Percentiles rank a stretch among this genome's conserved stretches.
Evolutionary conservation across 2,888 invertebrate species (phyloP).

Genomic region (Acanthococcus lagerstroemiae): DNA sequence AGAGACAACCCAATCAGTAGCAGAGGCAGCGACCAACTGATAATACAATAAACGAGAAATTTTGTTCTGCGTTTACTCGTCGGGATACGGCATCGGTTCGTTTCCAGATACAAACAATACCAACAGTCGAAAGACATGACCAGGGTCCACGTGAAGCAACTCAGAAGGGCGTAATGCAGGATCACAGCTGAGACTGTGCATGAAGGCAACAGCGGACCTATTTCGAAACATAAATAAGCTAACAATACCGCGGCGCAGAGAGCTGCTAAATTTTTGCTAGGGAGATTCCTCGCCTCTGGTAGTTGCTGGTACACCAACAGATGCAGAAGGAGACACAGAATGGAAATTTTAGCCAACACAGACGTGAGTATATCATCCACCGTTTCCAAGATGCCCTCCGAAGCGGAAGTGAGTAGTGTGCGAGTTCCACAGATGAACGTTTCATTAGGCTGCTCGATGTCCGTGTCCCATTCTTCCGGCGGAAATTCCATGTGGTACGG

Average conservation of each 20-base stretch:
- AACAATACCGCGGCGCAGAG: slow-evolving; percentile 44
- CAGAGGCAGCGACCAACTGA: slow-evolving; percentile 43
- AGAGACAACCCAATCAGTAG: slow-evolving; percentile 41
- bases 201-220: slow-evolving; percentile 40
- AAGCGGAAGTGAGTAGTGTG: background rate
- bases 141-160: slow-evolving; percentile 49
- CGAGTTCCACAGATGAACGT: background rate
- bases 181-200: slow-evolving; percentile 41
- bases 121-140: slow-evolving; percentile 47
- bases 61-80: slow-evolving; percentile 41
- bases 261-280: slow-evolving; percentile 46
- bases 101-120: slow-evolving; percentile 43
- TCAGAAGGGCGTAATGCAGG: slow-evolving; percentile 46
- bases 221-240: slow-evolving; percentile 44
- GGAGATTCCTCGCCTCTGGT: slow-evolving; percentile 45
- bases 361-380: background rate
- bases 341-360: slow-evolving; percentile 39
- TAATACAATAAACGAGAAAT: slow-evolving; percentile 43
- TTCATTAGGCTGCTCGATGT: background rate
- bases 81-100: slow-evolving; percentile 44
- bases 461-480: background rate
- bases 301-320: slow-evolving; percentile 44
- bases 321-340: slow-evolving; percentile 44
- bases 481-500: background rate
- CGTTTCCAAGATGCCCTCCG: background rate